phyloP scores from a whole-genome alignment of 2,797 vertebrate species.

The Pipistrellus kuhlii region DNA sequence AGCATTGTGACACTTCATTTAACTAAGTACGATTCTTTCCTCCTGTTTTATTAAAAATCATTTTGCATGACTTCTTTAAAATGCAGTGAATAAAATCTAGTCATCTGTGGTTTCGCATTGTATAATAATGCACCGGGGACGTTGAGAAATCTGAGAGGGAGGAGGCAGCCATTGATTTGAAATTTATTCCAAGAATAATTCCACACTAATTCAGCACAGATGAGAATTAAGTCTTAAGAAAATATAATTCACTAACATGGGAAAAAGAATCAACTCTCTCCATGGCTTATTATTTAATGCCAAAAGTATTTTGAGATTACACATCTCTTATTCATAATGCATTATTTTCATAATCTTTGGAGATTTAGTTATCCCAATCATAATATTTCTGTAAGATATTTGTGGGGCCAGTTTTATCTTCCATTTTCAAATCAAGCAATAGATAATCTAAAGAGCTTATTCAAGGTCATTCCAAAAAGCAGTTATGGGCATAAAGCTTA shows the following conservation, averaged over 20 bases:
- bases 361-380: slow-evolving; percentile 57
- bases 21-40: slow-evolving; percentile 71
- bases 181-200: slow-evolving; percentile 75
- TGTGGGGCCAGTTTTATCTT: slow-evolving; percentile 15
- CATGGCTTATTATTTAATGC: slow-evolving; percentile 62
- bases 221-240: slow-evolving; percentile 68
- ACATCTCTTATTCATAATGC: slow-evolving; percentile 27
- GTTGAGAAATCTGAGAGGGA: slow-evolving; percentile 11
- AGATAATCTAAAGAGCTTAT: slow-evolving; percentile 6
- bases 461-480: slow-evolving; percentile 51
- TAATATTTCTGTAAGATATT: slow-evolving; percentile 50
- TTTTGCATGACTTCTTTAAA: slow-evolving; percentile 71
- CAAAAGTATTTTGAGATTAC: slow-evolving; percentile 58
- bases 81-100: slow-evolving; percentile 64
- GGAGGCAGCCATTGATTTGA: slow-evolving; percentile 44
- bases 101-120: slow-evolving; percentile 57
- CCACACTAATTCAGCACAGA: slow-evolving; percentile 69
- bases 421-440: slow-evolving; percentile 54
- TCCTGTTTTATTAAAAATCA: slow-evolving; percentile 66
- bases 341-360: slow-evolving; percentile 57
- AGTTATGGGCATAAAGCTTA: slow-evolving; percentile 29
- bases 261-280: slow-evolving; percentile 51
- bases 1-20: slow-evolving; percentile 67
- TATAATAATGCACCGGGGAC: slow-evolving; percentile 58
- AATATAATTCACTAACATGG: slow-evolving; percentile 62